Base-by-base conservation (phyloP, 2,888 invertebrate genomes). In the Globia sparganii region DNA sequence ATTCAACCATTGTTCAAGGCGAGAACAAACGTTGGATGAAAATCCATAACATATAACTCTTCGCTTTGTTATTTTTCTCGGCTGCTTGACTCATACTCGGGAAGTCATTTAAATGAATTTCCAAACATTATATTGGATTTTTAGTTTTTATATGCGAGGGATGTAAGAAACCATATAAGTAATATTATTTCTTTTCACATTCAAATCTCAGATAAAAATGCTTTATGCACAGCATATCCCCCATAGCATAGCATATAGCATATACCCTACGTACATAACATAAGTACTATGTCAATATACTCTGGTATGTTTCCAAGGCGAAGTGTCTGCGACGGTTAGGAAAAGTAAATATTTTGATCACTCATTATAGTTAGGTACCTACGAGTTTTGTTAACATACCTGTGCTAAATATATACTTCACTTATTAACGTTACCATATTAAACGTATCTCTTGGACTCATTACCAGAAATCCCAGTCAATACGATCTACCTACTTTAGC, bases 1-100 rank as follows among this genome's bases (percentile, higher is more conserved):
- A 72, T 73, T 68, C 75, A 80, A 67, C 75, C 82, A 89, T 86
- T 88, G 86, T 90, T 80, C 84, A 87, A 88, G 82, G 86, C 67
- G 71, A 65, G 72, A 84, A 84, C 82, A 88, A 87, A 88, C 79
- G 78, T 62, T n/a, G 73, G 77, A 82, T 83, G 85, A 80, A 84
- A 89, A 82, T 79, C 78, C 83, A 87, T 78, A 87, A 86, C 83
- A 86, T 74, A 37, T 53, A 53, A 34, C 67, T 62, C 28, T 13
- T 37, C 31, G 37, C 37, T 68, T 74, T 75, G 72, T 77, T 74
- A 68, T 83, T 72, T 58, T 66, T 73, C 43, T 72, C n/a, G 43
- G 21, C 31, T 9, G 21, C 13, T 65, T 65, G 43, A 59, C 40
- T 53, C 68, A 70, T 34, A 72, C 13, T 53, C 43, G 18, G 77